phyloP scores from a whole-genome alignment of 2,888 invertebrate genomes.

The Pollenia amentaria region DNA sequence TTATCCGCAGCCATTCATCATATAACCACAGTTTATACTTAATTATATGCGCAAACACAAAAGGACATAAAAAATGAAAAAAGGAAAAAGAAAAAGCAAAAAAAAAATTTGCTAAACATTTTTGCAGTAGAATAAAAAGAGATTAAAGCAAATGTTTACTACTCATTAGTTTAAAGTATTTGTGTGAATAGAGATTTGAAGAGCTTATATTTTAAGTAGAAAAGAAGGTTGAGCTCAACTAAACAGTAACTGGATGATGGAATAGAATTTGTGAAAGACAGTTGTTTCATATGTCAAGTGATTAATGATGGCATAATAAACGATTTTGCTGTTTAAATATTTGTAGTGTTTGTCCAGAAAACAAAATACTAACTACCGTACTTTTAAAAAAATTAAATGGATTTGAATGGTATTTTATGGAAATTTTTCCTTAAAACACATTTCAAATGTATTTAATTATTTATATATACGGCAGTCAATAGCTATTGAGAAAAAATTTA shows the following conservation, averaged over 20 bases:
- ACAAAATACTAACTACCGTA: no score
- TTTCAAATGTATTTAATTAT: no score
- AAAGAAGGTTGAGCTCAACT: not conserved
- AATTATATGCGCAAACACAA: constrained; percentile 42
- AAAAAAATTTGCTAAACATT: not conserved
- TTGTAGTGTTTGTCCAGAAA: no score
- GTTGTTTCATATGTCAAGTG: no score
- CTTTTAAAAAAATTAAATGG: no score
- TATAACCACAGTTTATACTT: constrained; percentile 54
- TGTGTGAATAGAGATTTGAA: constrained; percentile 7
- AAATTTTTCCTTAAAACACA: no score
- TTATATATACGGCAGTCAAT: no score
- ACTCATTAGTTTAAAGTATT: constrained; percentile 24
- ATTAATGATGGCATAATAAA: no score
- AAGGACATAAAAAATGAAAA: not conserved
- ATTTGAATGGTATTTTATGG: no score
- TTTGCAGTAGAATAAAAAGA: not conserved
- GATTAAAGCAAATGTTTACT: constrained; percentile 29
- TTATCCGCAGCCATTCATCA: constrained; percentile 54
- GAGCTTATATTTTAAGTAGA: not conserved
- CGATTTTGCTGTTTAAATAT: no score
- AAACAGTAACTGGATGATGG: not conserved
- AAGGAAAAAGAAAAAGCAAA: not conserved
- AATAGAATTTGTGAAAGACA: not conserved
- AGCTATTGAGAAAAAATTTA: no score